Conservation (phyloP, 2,797 vertebrate genomes). For the Sciaenops ocellatus region DNA sequence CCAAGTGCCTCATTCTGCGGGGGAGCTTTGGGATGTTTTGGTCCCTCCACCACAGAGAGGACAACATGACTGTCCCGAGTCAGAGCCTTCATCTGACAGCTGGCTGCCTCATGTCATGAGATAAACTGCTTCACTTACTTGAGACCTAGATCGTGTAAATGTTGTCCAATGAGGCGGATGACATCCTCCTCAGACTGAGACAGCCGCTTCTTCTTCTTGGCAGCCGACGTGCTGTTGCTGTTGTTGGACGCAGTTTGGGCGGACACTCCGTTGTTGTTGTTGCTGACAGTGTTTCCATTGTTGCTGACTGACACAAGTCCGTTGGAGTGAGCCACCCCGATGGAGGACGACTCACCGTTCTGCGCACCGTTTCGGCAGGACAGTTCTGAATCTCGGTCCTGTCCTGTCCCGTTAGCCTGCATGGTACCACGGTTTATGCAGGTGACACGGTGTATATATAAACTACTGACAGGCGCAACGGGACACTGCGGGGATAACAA, state of each 20-base stretch:
- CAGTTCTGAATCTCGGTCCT: conserved; percentile 84
- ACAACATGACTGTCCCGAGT: background rate
- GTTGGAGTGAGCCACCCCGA: conserved; percentile 79
- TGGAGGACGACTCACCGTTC: conserved; percentile 89
- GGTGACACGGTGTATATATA: conserved; percentile 59
- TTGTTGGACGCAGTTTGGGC: conserved; percentile 46
- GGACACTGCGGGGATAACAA: conserved; percentile 75
- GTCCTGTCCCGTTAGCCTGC: conserved; percentile 93
- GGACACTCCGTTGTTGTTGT: conserved; percentile 75
- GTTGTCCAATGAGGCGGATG: conserved; percentile 95
- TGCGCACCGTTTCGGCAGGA: conserved; percentile 82
- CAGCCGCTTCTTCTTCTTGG: conserved; percentile 94
- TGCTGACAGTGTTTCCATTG: conserved; percentile 84
- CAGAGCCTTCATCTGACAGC: conserved; percentile 15
- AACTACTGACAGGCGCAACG: conserved; percentile 68
- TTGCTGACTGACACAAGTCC: conserved; percentile 74
- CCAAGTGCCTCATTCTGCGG: background rate
- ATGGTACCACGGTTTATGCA: conserved; percentile 78
- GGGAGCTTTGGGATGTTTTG: background rate
- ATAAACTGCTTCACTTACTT: conserved; percentile 88
- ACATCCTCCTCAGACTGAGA: conserved; percentile 96
- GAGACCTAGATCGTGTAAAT: conserved; percentile 94
- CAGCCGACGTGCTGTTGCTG: conserved; percentile 71
- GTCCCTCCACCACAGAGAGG: background rate
- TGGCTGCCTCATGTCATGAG: background rate